Base-by-base conservation (phyloP, 2,888 invertebrate genomes). In the Amiota communis region DNA sequence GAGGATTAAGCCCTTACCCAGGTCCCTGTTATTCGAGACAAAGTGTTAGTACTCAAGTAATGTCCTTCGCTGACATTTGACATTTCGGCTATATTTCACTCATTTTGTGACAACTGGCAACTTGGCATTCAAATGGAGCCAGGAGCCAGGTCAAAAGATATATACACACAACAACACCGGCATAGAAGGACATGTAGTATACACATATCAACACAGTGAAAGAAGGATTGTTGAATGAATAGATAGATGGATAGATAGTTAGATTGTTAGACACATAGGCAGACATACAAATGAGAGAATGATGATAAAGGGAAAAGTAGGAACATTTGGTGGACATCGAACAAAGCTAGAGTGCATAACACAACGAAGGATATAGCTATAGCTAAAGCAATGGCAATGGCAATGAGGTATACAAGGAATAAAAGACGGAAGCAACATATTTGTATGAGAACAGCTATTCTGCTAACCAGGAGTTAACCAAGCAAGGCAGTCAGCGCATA, bases 81-180 rank as follows among this genome's bases (percentile, higher is more conserved):
- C 86, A 85, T 85, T 86, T 86, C 77, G 82, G 85, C 86, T 83
- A 86, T 85, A 85, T 86, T 86, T 85, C 85, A 85, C 86, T 85
- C 85, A 85, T 80, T 79, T 84, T 81, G 81, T 81, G 85, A 85
- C 84, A 83, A 80, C 82, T 84, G 83, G 82, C 82, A 84, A 82
- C 80, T 82, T 80, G 81, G 83, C 84, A 83, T 83, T 83, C 83
- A 83, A 83, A 84, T 83, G 81, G 77, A 84, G 76, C 80, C 23
- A 23, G 23, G 56, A 15, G 51, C 51, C 77, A 61, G 61, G 61
- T 15, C 11, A 51, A 48, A 48, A 69, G 48, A n/a, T n/a, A 69
- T 53, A 69, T 12, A 75, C 61, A 71, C 74, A 73, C 4, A 51
- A 61, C 46, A 69, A 47, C 61, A 72, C 46, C 9, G n/a, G 47